Evolutionary conservation across 2,797 vertebrate species (phyloP), one percentile per base, ranked within the genome.

Genomic region (Poecilia wingei): DNA sequence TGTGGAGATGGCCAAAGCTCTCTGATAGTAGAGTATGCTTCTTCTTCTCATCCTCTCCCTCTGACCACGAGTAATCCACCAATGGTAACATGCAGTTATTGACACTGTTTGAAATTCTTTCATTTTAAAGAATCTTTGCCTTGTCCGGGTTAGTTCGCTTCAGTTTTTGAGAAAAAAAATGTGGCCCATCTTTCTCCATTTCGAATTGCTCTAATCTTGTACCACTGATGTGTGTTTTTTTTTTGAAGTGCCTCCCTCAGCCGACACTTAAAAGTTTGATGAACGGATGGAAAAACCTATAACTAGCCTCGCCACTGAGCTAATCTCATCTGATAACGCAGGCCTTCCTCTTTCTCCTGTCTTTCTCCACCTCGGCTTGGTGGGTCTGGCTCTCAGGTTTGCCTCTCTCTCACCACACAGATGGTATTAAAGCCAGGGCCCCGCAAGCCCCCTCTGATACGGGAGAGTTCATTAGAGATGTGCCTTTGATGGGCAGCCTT

Each of bases 381-480:
- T 95, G 79, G 91, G 95, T 96, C 95, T 97, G 96, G 97, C 97
- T 97, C 96, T 96, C 96, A 94, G 96, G 94, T 96, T 94, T 89
- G 76, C 88, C 88, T 96, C 95, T 88, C 89, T 88, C 86, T 91
- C 90, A 77, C 79, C 79, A 66, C 88, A 84, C 91, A 91, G 96
- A 96, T 96, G 93, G 97, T 97, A 97, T 98, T 98, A 98, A 98
- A 97, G 96, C 96, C 96, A 96, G 96, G 68, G 96, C 86, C 86
- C 90, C 91, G 86, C 93, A 91, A 93, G 88, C 93, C 94, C 94
- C 96, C 95, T 97, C 97, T 97, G 98, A 99, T 98, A 97, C 95
- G 96, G 97, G 93, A 94, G 93, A 98, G 98, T 99, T 99, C 98
- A 99, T 99, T 99, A 99, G 97, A 98, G 98, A 98, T 98, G 97